phyloP scores from a whole-genome alignment of 1,140 invertebrate species.

The Phymorhynchus buccinoides region DNA sequence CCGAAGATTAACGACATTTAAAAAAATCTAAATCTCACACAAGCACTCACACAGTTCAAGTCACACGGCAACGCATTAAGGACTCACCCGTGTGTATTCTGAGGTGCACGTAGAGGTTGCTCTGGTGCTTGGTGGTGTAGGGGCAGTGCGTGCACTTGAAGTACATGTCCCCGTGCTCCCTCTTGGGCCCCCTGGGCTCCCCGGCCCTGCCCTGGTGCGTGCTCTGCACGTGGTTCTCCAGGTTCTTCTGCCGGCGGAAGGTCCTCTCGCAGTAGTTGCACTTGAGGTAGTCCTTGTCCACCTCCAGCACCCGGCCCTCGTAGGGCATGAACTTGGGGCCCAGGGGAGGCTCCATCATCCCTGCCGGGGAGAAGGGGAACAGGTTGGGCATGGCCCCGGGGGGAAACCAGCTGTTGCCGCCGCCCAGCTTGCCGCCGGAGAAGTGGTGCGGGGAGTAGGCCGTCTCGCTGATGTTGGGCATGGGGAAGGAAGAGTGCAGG shows the following conservation, averaged over 20 bases:
- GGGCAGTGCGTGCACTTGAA: conserved; percentile 72
- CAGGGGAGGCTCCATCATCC: conserved; percentile 61
- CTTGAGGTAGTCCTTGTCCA: conserved; percentile 71
- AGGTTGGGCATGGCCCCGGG: conserved; percentile 59
- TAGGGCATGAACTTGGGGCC: conserved; percentile 63
- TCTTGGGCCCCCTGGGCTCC: conserved; percentile 57
- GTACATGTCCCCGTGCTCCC: conserved; percentile 69
- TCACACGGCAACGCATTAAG: too few species aligned
- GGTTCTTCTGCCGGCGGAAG: conserved; percentile 68
- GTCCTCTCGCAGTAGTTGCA: conserved; percentile 71
- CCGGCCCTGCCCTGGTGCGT: conserved; percentile 67
- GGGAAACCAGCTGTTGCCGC: conserved; percentile 53
- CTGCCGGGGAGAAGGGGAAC: conserved; percentile 61
- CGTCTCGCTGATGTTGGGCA: conserved; percentile 55
- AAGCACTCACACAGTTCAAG: too few species aligned
- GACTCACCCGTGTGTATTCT: conserved; percentile 70
- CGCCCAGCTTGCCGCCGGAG: conserved; percentile 37
- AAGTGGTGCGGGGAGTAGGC: conserved; percentile 54
- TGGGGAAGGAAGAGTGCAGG: conserved; percentile 33
- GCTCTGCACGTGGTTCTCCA: conserved; percentile 70
- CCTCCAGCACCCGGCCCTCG: conserved; percentile 61
- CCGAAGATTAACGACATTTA: too few species aligned
- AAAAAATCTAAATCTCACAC: too few species aligned
- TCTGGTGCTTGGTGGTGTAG: conserved; percentile 72
- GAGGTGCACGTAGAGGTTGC: conserved; percentile 71